Evolutionary conservation across 2,888 invertebrate genomes (phyloP).

Genomic region (Tenthredo mesomela): DNA sequence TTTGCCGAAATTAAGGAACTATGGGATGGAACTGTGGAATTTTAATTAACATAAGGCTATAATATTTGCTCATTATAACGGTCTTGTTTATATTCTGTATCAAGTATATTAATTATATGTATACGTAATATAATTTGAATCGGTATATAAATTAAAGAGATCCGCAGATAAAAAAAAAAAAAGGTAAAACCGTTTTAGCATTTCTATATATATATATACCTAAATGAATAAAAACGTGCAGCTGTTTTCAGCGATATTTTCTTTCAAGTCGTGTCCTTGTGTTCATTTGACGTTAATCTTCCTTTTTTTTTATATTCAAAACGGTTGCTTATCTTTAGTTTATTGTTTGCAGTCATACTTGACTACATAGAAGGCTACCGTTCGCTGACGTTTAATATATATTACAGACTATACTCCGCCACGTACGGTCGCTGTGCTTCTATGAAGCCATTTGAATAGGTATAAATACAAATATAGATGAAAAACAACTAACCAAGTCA

Average conservation of each 20-base stretch:
- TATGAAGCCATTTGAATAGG: constrained; percentile 29
- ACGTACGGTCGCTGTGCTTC: not conserved
- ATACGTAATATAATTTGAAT: not conserved
- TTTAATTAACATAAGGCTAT: not conserved
- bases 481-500: constrained; percentile 40
- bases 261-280: not conserved
- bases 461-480: constrained; percentile 45
- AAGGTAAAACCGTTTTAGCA: not conserved
- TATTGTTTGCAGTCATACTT: not conserved
- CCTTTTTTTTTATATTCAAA: constrained; percentile 29
- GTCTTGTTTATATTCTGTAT: not conserved
- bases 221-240: constrained; percentile 25
- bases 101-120: not conserved
- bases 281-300: not conserved
- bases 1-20: not conserved
- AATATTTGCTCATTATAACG: not conserved
- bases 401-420: not conserved
- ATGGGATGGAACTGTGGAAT: not conserved
- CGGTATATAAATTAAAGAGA: not conserved
- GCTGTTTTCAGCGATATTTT: constrained; percentile 11
- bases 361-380: not conserved
- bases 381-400: not conserved
- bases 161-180: not conserved
- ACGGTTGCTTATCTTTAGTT: constrained; percentile 1
- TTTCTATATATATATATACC: not conserved